Evolutionary conservation across 2,113 vertebrate species (phyloP).

Genomic region (Indicator maculatus): DNA sequence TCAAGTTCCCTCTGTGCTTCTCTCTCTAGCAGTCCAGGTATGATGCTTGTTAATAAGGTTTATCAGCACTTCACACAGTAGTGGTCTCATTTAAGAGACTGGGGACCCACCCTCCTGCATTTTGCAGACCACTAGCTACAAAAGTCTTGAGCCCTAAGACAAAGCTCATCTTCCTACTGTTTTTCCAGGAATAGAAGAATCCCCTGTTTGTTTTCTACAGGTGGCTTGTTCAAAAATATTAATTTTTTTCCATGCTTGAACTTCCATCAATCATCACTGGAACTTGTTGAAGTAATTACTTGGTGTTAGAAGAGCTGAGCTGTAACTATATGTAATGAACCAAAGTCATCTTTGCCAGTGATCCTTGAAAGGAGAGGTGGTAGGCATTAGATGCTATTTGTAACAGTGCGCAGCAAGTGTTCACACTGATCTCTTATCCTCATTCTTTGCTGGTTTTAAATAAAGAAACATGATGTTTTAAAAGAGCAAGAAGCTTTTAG

Average conservation of each 20-base stretch:
- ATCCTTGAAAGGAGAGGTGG: not conserved
- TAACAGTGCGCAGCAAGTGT: not conserved
- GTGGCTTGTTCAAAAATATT: not conserved
- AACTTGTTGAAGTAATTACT: not conserved
- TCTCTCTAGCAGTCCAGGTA: not conserved
- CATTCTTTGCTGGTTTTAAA: not conserved
- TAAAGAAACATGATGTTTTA: not conserved
- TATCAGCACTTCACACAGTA: not conserved
- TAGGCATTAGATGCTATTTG: accelerated
- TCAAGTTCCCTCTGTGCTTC: not conserved
- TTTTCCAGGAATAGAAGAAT: not conserved
- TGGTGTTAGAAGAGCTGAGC: not conserved
- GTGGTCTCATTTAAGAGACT: not conserved
- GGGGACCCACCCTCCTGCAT: not conserved
- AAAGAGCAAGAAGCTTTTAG: not conserved
- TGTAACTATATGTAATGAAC: not conserved
- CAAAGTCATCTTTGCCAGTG: not conserved
- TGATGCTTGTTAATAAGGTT: not conserved
- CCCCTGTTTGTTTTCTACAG: not conserved
- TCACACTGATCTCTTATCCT: not conserved
- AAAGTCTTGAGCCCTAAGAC: accelerated
- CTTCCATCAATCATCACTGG: not conserved
- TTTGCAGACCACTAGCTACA: not conserved
- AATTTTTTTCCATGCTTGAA: not conserved
- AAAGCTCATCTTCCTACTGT: not conserved